These are phyloP conservation scores for Cynodonichthys magdalenae DNA, from an alignment of 2,797 vertebrate species.

Conservation along the genomic window DNA sequence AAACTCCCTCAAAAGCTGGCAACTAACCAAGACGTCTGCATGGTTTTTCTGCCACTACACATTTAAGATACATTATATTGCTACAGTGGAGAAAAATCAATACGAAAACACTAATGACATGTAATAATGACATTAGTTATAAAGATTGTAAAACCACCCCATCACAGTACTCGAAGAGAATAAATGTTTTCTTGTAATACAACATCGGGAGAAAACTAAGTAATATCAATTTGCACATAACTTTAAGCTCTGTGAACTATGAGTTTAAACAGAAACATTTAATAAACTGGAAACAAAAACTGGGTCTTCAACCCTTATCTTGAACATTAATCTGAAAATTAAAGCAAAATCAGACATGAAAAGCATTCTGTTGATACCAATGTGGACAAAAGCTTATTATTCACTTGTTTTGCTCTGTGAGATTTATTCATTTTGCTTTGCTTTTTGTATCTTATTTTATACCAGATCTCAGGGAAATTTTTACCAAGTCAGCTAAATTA, in stretches of 20 bases:
- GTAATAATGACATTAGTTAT: not conserved
- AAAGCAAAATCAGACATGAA: constrained; percentile 20
- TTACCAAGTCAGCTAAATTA: constrained; percentile 8
- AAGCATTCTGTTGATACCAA: constrained; percentile 37
- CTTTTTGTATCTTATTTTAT: constrained; percentile 11
- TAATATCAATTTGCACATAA: no score
- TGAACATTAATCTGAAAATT: constrained; percentile 18
- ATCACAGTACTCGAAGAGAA: not conserved
- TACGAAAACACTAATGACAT: not conserved
- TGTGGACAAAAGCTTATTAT: constrained; percentile 38
- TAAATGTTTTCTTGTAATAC: not conserved
- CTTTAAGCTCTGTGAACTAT: no score
- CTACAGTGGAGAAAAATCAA: no score
- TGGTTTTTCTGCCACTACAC: no score
- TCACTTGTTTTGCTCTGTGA: constrained; percentile 31
- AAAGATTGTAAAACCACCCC: not conserved
- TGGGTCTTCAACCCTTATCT: constrained; percentile 27
- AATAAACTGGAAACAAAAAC: constrained; percentile 17
- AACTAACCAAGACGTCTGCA: no score
- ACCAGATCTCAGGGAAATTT: not conserved
- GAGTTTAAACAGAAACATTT: no score
- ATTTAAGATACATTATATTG: no score
- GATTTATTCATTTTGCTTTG: constrained; percentile 30
- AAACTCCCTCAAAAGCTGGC: no score
- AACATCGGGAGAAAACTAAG: no score